Percentiles rank a stretch among this genome's conserved stretches.
phyloP scores from a whole-genome alignment of 2,113 vertebrate genomes.

The Sphyrna mokarran region DNA sequence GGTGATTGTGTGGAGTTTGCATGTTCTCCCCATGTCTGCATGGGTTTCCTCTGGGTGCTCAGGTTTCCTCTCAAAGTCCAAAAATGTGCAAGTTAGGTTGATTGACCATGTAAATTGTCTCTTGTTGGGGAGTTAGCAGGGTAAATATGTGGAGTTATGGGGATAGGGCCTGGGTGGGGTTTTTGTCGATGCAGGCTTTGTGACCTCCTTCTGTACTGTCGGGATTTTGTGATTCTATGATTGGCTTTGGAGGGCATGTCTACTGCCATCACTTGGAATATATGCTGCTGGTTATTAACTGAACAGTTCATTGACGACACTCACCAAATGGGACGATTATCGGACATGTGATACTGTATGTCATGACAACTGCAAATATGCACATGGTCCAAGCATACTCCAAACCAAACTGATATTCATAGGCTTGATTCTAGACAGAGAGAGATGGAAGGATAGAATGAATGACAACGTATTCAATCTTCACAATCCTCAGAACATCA shows the following conservation, averaged over 20 bases:
- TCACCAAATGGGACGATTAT: conserved; percentile 97
- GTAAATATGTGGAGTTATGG: too few relatives aligned
- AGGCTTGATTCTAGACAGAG: conserved; percentile 72
- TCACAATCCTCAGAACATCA: not conserved
- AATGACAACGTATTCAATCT: not conserved
- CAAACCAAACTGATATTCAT: conserved; percentile 90
- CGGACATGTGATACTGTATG: conserved; percentile 96
- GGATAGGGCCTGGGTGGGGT: too few relatives aligned
- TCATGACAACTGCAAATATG: conserved; percentile 86
- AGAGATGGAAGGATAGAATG: not conserved
- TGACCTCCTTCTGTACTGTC: too few relatives aligned
- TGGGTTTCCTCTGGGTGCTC: too few relatives aligned
- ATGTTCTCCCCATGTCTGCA: too few relatives aligned
- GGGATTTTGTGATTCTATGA: too few relatives aligned
- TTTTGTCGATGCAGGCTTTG: too few relatives aligned
- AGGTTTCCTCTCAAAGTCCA: too few relatives aligned
- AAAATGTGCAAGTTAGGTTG: too few relatives aligned
- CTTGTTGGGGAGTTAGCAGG: too few relatives aligned
- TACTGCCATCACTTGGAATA: not conserved
- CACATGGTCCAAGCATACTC: conserved; percentile 95
- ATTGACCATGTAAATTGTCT: too few relatives aligned
- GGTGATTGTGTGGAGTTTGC: too few relatives aligned
- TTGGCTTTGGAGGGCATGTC: not conserved
- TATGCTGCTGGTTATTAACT: not conserved
- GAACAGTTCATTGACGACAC: conserved; percentile 40